Evolutionary conservation across 2,797 vertebrate species (phyloP).

Genomic region (Euthynnus affinis): DNA sequence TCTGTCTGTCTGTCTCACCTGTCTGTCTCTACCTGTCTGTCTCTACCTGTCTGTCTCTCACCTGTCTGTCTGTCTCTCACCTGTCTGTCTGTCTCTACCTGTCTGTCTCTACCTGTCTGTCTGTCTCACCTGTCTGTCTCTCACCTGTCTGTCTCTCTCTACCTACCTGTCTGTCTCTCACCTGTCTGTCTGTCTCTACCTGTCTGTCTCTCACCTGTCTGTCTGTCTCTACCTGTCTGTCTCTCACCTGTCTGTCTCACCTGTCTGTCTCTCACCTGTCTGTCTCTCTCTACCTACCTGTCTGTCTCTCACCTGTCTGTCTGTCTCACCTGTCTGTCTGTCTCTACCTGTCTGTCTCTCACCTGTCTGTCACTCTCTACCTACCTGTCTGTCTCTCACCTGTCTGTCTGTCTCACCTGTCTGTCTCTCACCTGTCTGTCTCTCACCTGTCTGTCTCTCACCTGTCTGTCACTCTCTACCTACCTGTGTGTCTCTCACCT

Average conservation of each 20-base stretch:
- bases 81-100: not conserved
- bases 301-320: not conserved
- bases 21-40: not conserved
- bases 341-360: no score
- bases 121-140: not conserved
- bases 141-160: conserved; percentile 29
- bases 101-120: not conserved
- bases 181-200: not conserved
- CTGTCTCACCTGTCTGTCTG: not conserved
- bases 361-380: not conserved
- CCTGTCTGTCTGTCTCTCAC: not conserved
- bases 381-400: not conserved
- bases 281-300: conserved; percentile 21
- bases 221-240: conserved; percentile 19
- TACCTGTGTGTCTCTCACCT: not conserved
- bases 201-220: not conserved
- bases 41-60: no score
- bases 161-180: no score
- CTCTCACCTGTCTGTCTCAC: not conserved
- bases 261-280: not conserved
- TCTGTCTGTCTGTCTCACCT: not conserved
- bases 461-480: no score
- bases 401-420: conserved; percentile 71
- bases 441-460: not conserved
- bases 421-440: not conserved